A percentile compares a stretch with the other conserved stretches of the same genome.
Evolutionary conservation across 2,113 vertebrate species (phyloP).

Genomic region (Dicrurus megarhynchus): DNA sequence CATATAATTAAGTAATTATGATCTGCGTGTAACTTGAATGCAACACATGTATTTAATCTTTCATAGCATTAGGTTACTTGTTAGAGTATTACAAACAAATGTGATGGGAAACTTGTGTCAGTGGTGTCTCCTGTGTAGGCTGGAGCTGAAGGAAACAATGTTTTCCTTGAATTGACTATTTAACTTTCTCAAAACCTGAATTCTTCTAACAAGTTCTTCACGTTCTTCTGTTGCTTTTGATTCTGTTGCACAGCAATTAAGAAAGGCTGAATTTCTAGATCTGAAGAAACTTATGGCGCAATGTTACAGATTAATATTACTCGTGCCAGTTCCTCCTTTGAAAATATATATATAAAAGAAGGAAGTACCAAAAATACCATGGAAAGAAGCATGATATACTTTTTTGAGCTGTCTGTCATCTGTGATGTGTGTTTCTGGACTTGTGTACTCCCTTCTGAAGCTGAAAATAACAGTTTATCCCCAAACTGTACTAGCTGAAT

Average conservation of each 20-base stretch:
- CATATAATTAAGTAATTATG: conserved; percentile 54
- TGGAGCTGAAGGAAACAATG: not conserved
- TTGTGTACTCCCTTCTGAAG: not conserved
- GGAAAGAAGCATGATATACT: not conserved
- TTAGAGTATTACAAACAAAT: conserved; percentile 17
- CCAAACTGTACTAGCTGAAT: not conserved
- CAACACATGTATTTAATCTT: conserved; percentile 38
- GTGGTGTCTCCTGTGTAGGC: not conserved
- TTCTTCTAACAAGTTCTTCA: not conserved
- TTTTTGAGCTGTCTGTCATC: not conserved
- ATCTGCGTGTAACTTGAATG: not conserved
- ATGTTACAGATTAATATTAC: not conserved
- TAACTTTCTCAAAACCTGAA: not conserved
- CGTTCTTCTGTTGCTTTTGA: not conserved
- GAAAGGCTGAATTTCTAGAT: not conserved
- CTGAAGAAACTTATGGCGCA: not conserved
- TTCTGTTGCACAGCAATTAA: not conserved
- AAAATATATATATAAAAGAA: not conserved
- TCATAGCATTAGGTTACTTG: conserved; percentile 16
- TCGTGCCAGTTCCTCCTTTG: not conserved
- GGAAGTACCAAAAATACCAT: not conserved
- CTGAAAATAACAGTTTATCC: not conserved
- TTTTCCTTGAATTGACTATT: not conserved
- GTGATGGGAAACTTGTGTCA: not conserved
- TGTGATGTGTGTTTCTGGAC: not conserved